Percentiles rank a stretch among this genome's conserved stretches.
Conservation (phyloP, 2,888 invertebrate species). For the Galeopsomyia nigrocyanea region DNA sequence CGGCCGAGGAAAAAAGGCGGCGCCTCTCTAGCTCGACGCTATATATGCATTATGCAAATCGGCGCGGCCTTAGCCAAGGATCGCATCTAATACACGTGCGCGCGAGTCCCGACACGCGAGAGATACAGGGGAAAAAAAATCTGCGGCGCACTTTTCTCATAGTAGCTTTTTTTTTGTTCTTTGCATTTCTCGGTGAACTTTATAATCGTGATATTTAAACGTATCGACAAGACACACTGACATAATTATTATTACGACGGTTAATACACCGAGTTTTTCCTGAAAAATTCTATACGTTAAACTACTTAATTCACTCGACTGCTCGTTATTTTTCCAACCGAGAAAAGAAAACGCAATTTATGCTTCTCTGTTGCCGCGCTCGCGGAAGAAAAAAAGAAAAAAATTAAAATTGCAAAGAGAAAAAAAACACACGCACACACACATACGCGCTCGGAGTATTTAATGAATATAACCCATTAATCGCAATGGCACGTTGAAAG, state of each 20-base stretch:
- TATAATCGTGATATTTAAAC: no score
- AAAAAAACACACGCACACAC: no score
- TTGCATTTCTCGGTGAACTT: no score
- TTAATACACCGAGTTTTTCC: no score
- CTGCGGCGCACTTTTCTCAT: no score
- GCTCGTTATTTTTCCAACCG: conserved; percentile 22
- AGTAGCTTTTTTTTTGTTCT: no score
- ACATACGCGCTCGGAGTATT: conserved; percentile 22
- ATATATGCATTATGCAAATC: conserved; percentile 34
- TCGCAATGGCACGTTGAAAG: conserved; percentile 16
- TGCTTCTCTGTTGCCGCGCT: neutral
- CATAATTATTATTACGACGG: no score
- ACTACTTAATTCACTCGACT: no score
- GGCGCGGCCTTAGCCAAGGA: conserved; percentile 32
- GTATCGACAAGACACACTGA: no score
- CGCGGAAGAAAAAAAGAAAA: neutral
- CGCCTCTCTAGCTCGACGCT: neutral
- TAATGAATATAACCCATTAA: conserved; percentile 43
- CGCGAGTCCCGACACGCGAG: no score
- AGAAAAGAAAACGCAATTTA: conserved; percentile 37
- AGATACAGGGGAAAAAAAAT: no score
- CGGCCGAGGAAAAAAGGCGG: conserved; percentile 7
- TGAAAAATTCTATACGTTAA: no score
- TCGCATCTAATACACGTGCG: conserved; percentile 1
- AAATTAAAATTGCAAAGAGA: conserved; percentile 43